phyloP scores from a whole-genome alignment of 2,113 vertebrate species.

The Furnarius figulus region DNA sequence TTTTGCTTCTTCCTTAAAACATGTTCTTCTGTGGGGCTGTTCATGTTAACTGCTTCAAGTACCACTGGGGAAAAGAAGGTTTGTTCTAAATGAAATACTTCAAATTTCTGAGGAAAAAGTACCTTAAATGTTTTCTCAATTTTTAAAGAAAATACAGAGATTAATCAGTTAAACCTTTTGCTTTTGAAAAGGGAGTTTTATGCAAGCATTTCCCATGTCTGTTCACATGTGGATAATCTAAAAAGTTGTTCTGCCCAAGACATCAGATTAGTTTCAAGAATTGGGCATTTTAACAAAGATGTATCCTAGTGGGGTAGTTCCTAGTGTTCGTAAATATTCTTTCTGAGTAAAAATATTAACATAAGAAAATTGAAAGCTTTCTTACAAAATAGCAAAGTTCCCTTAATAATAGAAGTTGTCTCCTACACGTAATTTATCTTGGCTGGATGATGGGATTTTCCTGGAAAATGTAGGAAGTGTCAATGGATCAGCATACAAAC shows the following conservation, averaged over 20 bases:
- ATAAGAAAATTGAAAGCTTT: background rate
- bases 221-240: background rate
- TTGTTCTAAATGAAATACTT: background rate
- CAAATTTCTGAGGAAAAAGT: background rate
- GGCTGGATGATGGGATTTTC: background rate
- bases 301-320: background rate
- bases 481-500: background rate
- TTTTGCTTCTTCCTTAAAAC: background rate
- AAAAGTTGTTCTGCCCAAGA: background rate
- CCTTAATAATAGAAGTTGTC: background rate
- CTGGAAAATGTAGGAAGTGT: fast-evolving
- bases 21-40: background rate
- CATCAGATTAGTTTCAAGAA: background rate
- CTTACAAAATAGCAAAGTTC: background rate
- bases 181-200: background rate
- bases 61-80: background rate
- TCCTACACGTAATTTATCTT: background rate
- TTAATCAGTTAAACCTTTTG: background rate
- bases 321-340: background rate
- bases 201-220: background rate
- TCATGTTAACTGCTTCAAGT: background rate
- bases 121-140: background rate
- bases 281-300: background rate
- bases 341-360: background rate
- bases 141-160: background rate